These are phyloP conservation scores for Plusia festucae DNA, from an alignment of 2,888 invertebrate species.

Conservation along the genomic window DNA sequence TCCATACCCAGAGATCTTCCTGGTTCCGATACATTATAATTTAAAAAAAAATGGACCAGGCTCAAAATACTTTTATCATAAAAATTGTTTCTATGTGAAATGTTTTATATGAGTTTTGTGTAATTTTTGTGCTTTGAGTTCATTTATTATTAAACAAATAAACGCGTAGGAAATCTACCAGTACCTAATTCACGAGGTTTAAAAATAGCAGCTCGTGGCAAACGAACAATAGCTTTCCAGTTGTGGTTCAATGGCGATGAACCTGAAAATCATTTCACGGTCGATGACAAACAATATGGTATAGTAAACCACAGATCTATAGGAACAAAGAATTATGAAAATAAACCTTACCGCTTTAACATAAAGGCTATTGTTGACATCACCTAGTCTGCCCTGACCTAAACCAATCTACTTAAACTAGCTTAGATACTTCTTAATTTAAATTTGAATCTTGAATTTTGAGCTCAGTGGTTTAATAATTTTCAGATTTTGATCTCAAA, in stretches of 20 bases:
- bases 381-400: slow-evolving; percentile 29
- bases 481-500: not conserved
- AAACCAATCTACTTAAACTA: slow-evolving; percentile 30
- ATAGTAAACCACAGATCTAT: not conserved
- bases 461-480: slow-evolving; percentile 15
- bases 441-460: slow-evolving; percentile 29
- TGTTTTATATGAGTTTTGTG: too few species aligned
- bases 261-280: slow-evolving; percentile 61
- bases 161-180: not conserved
- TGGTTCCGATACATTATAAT: too few species aligned
- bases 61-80: too few species aligned
- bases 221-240: slow-evolving; percentile 17
- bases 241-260: slow-evolving; percentile 40
- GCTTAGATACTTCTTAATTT: slow-evolving; percentile 25
- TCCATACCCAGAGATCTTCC: too few species aligned
- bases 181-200: not conserved
- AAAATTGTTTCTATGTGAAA: too few species aligned
- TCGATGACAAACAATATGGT: slow-evolving; percentile 44
- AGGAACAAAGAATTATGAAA: not conserved
- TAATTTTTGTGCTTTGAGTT: too few species aligned
- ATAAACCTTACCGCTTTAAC: not conserved
- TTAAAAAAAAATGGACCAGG: too few species aligned
- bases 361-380: not conserved
- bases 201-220: not conserved
- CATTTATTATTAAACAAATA: not conserved